Base-by-base conservation (phyloP, 2,113 vertebrate genomes). In the Pantherophis guttatus region DNA sequence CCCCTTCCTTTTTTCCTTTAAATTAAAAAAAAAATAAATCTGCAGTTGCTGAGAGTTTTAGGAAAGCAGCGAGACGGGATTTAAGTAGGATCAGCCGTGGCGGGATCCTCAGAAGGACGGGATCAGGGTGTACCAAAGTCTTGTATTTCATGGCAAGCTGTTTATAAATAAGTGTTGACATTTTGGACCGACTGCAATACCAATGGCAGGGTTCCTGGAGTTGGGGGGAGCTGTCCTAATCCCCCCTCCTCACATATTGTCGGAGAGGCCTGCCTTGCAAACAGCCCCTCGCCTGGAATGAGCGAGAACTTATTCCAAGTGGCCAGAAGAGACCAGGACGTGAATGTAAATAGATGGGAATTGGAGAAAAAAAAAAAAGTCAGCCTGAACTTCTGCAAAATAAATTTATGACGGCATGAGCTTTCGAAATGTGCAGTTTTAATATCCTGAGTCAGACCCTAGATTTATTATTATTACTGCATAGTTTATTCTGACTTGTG, bases 1-100 rank as follows among this genome's bases (percentile, higher is more conserved):
- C 29, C 29, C 26, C 62, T n/a, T n/a, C 29, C 29, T 17, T 50
- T 88, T 39, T 50, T 10, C 75, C 17, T 39, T 39, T 3, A 19
- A 81, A 9, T 24, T 1, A 4, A 62, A 26, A 10, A 62, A 24
- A 33, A 52, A 44, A 44, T 17, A 17, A 24, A 1, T 58, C 88
- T 12, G 75, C 33, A 0, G 0, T 0, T 1, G 54, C 8, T 1
- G 26, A 65, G 3, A 12, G 5, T 65, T 92, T 65, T 5, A 55
- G 65, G 55, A 62, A 91, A 21, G 62, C 1, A 33, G 24, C 5
- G 87, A 58, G 65, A 39, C 39, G 0, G 50, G 5, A 26, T 50
- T 17, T 29, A 33, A n/a, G 87, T 24, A 23, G 48, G 58, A 1
- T 50, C 59, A 50, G 12, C 0, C 17, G 24, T 9, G 3, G 4